Base-by-base conservation (phyloP, 2,888 invertebrate genomes). In the Drosophila paramelanica region DNA sequence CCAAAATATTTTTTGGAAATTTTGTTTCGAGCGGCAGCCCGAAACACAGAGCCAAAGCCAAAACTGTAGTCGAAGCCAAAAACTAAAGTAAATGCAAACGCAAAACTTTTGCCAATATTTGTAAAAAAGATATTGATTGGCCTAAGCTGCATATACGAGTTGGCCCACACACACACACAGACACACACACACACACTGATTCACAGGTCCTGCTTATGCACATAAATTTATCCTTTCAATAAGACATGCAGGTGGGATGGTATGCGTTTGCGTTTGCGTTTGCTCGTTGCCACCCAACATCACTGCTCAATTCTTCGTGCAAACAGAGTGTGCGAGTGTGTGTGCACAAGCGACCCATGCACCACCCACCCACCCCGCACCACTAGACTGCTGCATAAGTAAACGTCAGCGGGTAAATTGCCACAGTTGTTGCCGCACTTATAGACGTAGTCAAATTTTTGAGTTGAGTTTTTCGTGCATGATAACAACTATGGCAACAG, bases 41-140 rank as follows among this genome's bases (percentile, higher is more conserved):
- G 53, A 52, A 52, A 52, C 62, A 61, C 62, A 61, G 65, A 80
- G 69, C 65, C 67, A 55, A 62, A 60, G 45, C 50, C 43, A 60
- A 43, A 46, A 60, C 52, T 43, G 13, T 68, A 67, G 68, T 73
- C 68, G 55, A 66, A 59, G 67, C 74, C 42, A 73, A 88, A 88
- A 82, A 76, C 85, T 60, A 78, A 78, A 76, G 78, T 78, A 76
- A 73, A 78, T 78, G 78, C 82, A 81, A 76, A 82, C 68, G 81
- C 77, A 84, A 88, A 85, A 89, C 85, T 89, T 83, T 88, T 86
- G 75, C 80, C 88, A 84, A 89, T 89, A 86, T 88, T 88, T 88
- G 84, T 81, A 79, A 89, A 89, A 84, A 77, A 84, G 88, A 80
- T 89, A 88, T 89, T 88, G 89, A 88, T 86, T 88, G 88, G 88